These are phyloP conservation scores for Pyrocephalus nanus DNA, from an alignment of 2,797 vertebrate genomes.

Conservation along the genomic window DNA sequence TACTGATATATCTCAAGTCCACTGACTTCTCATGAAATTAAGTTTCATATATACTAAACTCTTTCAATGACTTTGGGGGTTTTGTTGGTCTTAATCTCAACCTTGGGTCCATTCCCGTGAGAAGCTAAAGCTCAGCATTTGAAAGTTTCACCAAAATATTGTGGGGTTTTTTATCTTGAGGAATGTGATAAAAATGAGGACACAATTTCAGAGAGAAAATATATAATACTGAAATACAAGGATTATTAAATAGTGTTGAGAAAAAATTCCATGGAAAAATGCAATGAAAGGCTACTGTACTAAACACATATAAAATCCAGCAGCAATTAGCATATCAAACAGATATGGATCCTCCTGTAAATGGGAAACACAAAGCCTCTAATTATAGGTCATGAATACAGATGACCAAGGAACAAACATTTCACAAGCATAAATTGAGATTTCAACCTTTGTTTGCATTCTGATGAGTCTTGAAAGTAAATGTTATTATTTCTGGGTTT, in stretches of 20 bases:
- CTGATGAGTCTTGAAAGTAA: not conserved
- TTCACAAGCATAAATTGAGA: not conserved
- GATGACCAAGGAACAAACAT: not conserved
- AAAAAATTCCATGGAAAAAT: not conserved
- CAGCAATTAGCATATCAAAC: not conserved
- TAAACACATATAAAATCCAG: not conserved
- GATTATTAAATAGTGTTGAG: not conserved
- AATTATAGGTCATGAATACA: not conserved
- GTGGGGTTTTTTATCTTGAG: fast-evolving
- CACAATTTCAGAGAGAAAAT: not conserved
- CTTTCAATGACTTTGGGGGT: not conserved
- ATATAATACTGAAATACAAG: not conserved
- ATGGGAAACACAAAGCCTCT: not conserved
- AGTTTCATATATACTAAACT: not conserved
- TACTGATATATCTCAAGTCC: not conserved
- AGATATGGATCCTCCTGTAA: not conserved
- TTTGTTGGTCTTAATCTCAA: not conserved
- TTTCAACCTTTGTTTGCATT: not conserved
- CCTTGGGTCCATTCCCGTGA: not conserved
- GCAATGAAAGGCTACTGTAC: not conserved
- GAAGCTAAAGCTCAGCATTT: not conserved
- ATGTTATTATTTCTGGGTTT: not conserved
- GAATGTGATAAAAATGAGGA: not conserved
- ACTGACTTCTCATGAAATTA: not conserved
- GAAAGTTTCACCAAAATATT: not conserved